Evolutionary conservation across 2,113 vertebrate species (phyloP).

Genomic region (Pelecanus crispus): DNA sequence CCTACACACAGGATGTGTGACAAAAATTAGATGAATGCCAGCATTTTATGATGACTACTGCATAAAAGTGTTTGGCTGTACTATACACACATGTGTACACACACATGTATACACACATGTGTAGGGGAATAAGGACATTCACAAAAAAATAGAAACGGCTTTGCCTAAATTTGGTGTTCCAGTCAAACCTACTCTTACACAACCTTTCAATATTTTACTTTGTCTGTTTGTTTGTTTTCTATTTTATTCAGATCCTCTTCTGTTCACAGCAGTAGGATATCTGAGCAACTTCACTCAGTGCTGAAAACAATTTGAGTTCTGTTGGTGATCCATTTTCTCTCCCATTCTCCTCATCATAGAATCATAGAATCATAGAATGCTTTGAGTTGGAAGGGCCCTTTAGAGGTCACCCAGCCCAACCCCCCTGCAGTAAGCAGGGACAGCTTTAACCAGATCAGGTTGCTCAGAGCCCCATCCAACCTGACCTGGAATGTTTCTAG

Average conservation of each 20-base stretch:
- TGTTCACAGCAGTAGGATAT: background rate
- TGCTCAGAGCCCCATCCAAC: too few species aligned
- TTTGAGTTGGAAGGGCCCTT: too few species aligned
- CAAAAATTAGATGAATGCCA: background rate
- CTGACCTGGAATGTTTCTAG: too few species aligned
- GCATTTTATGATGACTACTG: background rate
- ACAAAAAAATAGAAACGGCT: background rate
- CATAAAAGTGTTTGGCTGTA: background rate
- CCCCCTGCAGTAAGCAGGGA: too few species aligned
- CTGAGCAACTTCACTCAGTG: background rate
- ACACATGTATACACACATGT: rapidly evolving
- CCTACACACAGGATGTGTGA: background rate
- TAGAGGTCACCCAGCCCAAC: too few species aligned
- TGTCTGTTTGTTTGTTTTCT: background rate
- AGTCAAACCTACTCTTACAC: background rate
- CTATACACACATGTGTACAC: background rate
- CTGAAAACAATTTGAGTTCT: background rate
- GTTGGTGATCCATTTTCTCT: background rate
- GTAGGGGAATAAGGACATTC: background rate
- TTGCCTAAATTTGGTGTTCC: background rate
- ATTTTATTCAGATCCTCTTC: background rate
- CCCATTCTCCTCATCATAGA: background rate
- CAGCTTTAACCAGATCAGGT: too few species aligned
- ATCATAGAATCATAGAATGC: too few species aligned
- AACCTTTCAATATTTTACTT: background rate